Evolutionary conservation across 1,140 invertebrate genomes (phyloP).

Genomic region (Zaprionus davidi): DNA sequence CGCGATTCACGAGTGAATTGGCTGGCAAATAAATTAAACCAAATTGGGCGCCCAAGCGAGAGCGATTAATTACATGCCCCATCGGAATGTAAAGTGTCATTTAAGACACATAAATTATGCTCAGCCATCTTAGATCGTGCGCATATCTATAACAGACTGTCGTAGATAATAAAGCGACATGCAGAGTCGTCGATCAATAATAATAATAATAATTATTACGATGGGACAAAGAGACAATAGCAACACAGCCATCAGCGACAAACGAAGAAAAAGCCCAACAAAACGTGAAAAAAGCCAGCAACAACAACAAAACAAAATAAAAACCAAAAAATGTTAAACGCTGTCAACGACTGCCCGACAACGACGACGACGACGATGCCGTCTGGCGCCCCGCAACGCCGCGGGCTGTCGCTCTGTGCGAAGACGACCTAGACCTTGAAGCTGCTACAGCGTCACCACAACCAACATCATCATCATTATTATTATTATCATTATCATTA

Average conservation of each 20-base stretch:
- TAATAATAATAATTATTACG: constrained; percentile 58
- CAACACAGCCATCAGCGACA: constrained; percentile 2
- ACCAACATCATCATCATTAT: constrained; percentile 15
- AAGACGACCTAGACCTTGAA: constrained; percentile 74
- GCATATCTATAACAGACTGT: constrained; percentile 29
- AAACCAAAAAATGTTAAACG: constrained; percentile 49
- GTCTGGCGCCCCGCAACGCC: constrained; percentile 16
- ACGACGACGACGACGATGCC: constrained; percentile 7
- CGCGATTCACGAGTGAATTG: constrained; percentile 15
- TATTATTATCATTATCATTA: constrained; percentile 18
- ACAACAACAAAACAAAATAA: constrained; percentile 15
- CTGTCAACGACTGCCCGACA: constrained; percentile 64
- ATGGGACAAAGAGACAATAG: constrained; percentile 25
- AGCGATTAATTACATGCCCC: constrained; percentile 50
- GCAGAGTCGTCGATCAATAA: constrained; percentile 28
- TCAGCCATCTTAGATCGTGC: neutral
- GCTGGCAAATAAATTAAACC: constrained; percentile 49
- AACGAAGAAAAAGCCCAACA: constrained; percentile 19
- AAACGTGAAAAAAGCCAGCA: constrained; percentile 2
- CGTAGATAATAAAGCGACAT: constrained; percentile 31
- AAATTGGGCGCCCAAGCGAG: constrained; percentile 31
- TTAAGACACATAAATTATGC: constrained; percentile 54
- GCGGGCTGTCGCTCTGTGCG: constrained; percentile 30
- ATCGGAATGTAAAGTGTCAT: constrained; percentile 26
- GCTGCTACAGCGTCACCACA: constrained; percentile 15